These are phyloP conservation scores for Tyto alba DNA, from an alignment of 2,113 vertebrate genomes.

Conservation along the genomic window DNA sequence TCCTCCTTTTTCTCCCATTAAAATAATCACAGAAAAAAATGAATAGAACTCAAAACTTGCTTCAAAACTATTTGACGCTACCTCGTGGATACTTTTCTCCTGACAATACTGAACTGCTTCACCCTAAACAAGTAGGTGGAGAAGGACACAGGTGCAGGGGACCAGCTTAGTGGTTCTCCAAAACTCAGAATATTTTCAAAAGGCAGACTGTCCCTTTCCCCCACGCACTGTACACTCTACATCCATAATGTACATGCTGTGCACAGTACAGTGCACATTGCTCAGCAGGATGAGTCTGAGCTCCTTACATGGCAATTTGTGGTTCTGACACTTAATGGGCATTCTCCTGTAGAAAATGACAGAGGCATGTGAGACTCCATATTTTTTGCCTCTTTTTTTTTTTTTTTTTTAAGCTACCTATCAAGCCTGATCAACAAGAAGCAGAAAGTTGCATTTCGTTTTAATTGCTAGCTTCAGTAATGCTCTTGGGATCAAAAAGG, in stretches of 20 bases:
- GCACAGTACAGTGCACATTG: background rate
- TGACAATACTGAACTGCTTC: too few relatives aligned
- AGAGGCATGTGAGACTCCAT: background rate
- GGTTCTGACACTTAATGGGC: background rate
- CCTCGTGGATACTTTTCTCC: background rate
- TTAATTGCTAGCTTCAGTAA: background rate
- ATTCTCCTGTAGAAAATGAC: background rate
- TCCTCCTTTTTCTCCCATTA: background rate
- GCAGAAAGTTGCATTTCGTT: background rate
- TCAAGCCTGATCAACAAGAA: background rate
- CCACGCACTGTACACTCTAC: fast-evolving
- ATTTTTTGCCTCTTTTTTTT: background rate
- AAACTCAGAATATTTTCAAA: background rate
- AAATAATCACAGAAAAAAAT: background rate
- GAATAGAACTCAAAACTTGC: background rate
- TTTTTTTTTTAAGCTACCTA: background rate
- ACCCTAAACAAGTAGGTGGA: fast-evolving
- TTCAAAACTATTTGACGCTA: background rate
- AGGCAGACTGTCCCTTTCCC: background rate
- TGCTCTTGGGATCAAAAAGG: background rate
- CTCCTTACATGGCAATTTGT: background rate
- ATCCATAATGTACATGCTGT: fast-evolving
- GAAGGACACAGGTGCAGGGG: background rate
- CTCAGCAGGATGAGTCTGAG: background rate
- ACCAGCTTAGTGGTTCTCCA: background rate